A percentile compares a stretch with the other conserved stretches of the same genome.
Evolutionary conservation across 2,888 invertebrate species (phyloP).

Genomic region (Eumerus sabulonum): DNA sequence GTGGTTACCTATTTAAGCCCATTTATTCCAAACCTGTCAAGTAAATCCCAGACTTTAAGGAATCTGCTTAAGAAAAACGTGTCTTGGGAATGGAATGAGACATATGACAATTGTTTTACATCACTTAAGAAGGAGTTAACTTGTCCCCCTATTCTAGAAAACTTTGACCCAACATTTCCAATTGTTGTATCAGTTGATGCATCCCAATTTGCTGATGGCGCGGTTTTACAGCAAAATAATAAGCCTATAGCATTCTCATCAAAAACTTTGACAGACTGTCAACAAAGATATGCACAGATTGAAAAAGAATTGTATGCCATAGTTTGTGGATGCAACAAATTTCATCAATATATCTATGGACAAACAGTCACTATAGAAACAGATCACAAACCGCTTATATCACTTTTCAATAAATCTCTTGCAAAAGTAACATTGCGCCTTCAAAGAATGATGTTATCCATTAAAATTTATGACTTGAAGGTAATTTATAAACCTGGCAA

Average conservation of each 20-base stretch:
- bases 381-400: no score
- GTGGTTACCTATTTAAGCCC: conserved; percentile 56
- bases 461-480: conserved; percentile 19
- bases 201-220: conserved; percentile 38
- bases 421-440: conserved; percentile 92
- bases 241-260: no score
- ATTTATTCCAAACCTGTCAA: conserved; percentile 45
- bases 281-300: conserved; percentile 43
- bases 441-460: conserved; percentile 87
- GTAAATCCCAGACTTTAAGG: conserved; percentile 18
- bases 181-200: conserved; percentile 62
- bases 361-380: no score
- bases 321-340: no score
- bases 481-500: no score
- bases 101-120: conserved; percentile 32
- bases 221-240: no score
- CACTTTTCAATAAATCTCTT: conserved; percentile 90
- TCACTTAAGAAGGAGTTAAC: conserved; percentile 37
- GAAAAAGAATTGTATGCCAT: conserved; percentile 74
- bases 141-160: conserved; percentile 45
- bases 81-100: conserved; percentile 44
- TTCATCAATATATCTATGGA: no score
- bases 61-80: conserved; percentile 40
- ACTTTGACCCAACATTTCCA: conserved; percentile 57
- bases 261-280: no score